phyloP scores from a whole-genome alignment of 2,113 vertebrate species.

The Fregetta grallaria region DNA sequence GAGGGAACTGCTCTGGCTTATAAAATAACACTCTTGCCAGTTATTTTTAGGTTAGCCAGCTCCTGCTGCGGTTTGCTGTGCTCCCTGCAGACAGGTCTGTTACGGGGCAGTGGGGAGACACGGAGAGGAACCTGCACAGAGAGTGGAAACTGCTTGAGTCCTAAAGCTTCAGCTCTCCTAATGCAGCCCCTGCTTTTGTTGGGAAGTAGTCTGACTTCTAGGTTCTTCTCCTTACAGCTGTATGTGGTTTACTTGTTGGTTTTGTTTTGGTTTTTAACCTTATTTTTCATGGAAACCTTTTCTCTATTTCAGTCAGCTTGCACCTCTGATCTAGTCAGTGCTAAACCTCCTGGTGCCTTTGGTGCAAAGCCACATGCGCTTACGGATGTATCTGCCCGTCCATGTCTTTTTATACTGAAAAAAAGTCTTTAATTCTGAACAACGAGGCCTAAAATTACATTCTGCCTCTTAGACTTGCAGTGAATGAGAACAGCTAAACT shows the following conservation, averaged over 20 bases:
- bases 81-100: not conserved
- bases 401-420: not conserved
- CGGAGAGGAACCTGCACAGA: not conserved
- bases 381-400: not conserved
- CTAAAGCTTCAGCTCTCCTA: not conserved
- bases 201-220: not conserved
- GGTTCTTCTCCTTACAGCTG: not conserved
- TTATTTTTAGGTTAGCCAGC: conserved; percentile 7
- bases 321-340: not conserved
- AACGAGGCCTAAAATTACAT: not conserved
- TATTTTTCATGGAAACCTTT: not conserved
- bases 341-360: not conserved
- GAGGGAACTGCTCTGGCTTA: not conserved
- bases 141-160: not conserved
- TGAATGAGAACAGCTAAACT: not conserved
- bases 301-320: not conserved
- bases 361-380: not conserved
- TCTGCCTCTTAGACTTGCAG: not conserved
- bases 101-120: not conserved
- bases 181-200: not conserved
- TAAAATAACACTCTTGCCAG: not conserved
- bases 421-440: not conserved
- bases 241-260: not conserved
- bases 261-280: not conserved
- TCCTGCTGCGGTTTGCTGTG: not conserved